phyloP scores from a whole-genome alignment of 2,113 vertebrate species.

The Phaetusa simplex region DNA sequence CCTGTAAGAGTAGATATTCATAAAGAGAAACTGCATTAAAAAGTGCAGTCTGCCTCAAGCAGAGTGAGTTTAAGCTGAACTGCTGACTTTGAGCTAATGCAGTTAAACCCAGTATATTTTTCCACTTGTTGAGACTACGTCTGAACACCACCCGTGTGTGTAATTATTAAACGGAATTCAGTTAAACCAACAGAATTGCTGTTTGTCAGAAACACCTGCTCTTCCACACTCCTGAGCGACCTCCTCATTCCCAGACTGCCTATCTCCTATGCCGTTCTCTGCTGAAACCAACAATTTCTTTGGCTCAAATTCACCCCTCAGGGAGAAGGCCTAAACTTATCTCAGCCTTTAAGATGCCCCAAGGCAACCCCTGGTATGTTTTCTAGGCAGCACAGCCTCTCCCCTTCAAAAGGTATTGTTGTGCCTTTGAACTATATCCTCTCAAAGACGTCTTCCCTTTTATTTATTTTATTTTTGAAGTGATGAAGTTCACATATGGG shows the following conservation, averaged over 20 bases:
- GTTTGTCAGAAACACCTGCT: neutral
- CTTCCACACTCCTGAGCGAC: neutral
- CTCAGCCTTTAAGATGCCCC: neutral
- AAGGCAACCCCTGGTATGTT: neutral
- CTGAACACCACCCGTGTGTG: neutral
- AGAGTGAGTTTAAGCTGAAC: neutral
- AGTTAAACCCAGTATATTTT: neutral
- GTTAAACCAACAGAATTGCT: neutral
- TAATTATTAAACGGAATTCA: neutral
- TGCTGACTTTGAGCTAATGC: neutral
- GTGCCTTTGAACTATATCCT: neutral
- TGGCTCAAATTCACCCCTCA: neutral
- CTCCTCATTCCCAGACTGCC: neutral
- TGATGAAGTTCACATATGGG: neutral
- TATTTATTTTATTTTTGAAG: neutral
- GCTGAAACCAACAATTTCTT: neutral
- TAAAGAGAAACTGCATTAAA: neutral
- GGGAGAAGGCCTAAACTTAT: neutral
- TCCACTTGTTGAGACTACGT: neutral
- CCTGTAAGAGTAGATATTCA: neutral
- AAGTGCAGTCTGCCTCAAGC: neutral
- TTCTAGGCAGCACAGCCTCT: neutral
- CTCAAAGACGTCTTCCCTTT: neutral
- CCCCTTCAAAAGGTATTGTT: neutral
- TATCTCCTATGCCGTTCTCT: neutral